phyloP scores from a whole-genome alignment of 2,888 invertebrate species.

The Augochlorella aurata region DNA sequence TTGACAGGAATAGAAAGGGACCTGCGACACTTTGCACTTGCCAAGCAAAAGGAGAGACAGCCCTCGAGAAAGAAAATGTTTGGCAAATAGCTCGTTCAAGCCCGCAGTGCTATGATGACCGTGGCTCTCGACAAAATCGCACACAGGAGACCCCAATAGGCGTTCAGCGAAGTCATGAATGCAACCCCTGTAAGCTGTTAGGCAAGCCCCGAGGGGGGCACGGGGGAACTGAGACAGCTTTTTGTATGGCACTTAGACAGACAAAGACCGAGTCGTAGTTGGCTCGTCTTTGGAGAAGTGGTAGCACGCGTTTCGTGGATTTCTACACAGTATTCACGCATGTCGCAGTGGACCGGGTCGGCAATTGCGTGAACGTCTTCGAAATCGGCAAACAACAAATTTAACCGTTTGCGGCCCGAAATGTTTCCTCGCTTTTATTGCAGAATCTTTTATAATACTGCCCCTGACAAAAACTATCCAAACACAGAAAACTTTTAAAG shows the following conservation, averaged over 20 bases:
- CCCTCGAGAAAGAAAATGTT: slow-evolving; percentile 72
- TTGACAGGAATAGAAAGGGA: slow-evolving; percentile 26
- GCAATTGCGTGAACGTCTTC: neutral
- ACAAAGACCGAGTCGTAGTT: slow-evolving; percentile 73
- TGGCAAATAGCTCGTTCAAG: slow-evolving; percentile 75
- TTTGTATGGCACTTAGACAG: slow-evolving; percentile 72
- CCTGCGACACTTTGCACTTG: slow-evolving; percentile 60
- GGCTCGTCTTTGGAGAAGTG: slow-evolving; percentile 60
- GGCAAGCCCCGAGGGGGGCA: slow-evolving; percentile 46
- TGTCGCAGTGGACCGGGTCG: neutral
- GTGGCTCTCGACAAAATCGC: slow-evolving; percentile 70
- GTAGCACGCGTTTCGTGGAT: slow-evolving; percentile 50
- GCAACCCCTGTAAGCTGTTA: slow-evolving; percentile 74
- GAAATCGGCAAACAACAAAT: neutral
- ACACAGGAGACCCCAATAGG: slow-evolving; percentile 61
- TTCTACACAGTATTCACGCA: slow-evolving; percentile 10
- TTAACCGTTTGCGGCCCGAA: neutral
- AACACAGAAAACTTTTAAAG: too few relatives aligned
- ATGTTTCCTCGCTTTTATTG: too few relatives aligned
- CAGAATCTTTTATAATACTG: too few relatives aligned
- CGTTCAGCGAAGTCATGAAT: slow-evolving; percentile 70
- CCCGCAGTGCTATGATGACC: slow-evolving; percentile 66
- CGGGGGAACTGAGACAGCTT: slow-evolving; percentile 59
- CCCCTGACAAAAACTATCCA: too few relatives aligned
- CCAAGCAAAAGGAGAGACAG: slow-evolving; percentile 51